Percentiles rank a stretch among this genome's conserved stretches.
Evolutionary conservation across 2,888 invertebrate genomes (phyloP).

Genomic region (Sinhomidia bicolor): DNA sequence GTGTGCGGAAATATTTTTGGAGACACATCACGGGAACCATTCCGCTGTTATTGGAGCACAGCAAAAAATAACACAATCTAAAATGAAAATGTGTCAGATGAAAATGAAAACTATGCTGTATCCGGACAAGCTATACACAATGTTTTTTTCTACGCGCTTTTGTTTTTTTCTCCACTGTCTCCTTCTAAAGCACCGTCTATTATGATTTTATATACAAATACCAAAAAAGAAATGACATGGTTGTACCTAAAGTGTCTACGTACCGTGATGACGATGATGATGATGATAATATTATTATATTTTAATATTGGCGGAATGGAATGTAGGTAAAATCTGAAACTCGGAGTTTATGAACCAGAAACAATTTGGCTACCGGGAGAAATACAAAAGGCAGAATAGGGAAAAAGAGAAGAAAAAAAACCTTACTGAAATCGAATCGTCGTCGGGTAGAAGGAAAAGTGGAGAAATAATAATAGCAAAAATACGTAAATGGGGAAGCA

Average conservation of each 20-base stretch:
- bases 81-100: conserved; percentile 43
- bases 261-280: too few relatives aligned
- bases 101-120: not conserved
- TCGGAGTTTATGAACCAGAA: conserved; percentile 70
- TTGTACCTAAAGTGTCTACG: too few relatives aligned
- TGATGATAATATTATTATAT: too few relatives aligned
- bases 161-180: not conserved
- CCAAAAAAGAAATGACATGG: too few relatives aligned
- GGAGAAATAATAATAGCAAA: conserved; percentile 64
- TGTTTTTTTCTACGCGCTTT: not conserved
- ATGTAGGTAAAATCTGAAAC: conserved; percentile 60
- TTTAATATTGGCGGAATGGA: conserved; percentile 5
- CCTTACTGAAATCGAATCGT: conserved; percentile 52
- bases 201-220: not conserved
- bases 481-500: conserved; percentile 31
- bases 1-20: not conserved
- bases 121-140: too few relatives aligned
- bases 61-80: conserved; percentile 38
- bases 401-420: too few relatives aligned
- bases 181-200: not conserved
- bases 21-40: conserved; percentile 63
- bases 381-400: conserved; percentile 23
- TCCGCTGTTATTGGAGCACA: conserved; percentile 43
- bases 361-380: conserved; percentile 63
- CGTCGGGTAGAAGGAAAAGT: conserved; percentile 32